Conservation (phyloP, 2,797 vertebrate species). For the Yasuhikotakia modesta region DNA sequence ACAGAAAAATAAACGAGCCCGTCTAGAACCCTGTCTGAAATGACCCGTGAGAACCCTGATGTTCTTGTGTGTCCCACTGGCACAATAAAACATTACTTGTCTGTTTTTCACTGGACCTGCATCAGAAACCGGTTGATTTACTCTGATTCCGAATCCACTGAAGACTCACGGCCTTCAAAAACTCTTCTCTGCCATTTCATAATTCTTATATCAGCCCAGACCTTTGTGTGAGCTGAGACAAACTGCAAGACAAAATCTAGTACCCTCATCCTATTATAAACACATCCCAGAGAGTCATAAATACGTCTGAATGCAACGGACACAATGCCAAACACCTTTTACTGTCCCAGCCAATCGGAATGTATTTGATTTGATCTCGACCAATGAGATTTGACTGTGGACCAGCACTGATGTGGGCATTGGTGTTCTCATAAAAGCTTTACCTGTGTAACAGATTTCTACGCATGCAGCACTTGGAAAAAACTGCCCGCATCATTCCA, state of each 20-base stretch:
- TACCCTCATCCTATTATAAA: neutral
- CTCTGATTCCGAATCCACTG: neutral
- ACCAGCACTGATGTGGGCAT: neutral
- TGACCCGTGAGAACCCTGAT: neutral
- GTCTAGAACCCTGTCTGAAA: neutral
- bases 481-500: slow-evolving; percentile 1
- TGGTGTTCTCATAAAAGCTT: neutral
- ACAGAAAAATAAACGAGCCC: neutral
- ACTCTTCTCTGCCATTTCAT: neutral
- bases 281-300: slow-evolving; percentile 3
- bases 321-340: neutral
- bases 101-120: neutral
- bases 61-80: neutral
- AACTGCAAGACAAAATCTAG: neutral
- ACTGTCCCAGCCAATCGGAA: neutral
- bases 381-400: neutral
- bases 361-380: neutral
- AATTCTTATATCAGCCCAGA: neutral
- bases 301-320: neutral
- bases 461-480: neutral
- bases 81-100: neutral
- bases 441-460: neutral
- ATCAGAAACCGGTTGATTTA: neutral
- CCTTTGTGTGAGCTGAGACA: neutral
- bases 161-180: neutral